These are phyloP conservation scores for Drosophila santomea DNA, from an alignment of 1,140 invertebrate species.

Conservation along the genomic window DNA sequence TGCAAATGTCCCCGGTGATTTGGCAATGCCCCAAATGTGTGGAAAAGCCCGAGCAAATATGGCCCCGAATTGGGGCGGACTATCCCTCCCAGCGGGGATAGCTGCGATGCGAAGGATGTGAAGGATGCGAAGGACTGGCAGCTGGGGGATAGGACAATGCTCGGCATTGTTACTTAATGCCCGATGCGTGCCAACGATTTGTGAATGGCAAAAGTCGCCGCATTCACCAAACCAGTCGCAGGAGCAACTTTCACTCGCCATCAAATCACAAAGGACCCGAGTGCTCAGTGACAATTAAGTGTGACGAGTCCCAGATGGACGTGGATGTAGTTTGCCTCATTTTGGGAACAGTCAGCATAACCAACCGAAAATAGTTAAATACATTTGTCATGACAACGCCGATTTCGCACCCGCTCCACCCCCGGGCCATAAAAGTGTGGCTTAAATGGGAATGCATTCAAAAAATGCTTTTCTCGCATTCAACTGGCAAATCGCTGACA, in stretches of 20 bases:
- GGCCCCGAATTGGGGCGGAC: constrained; percentile 41
- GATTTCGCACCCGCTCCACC: background rate
- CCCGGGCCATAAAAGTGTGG: constrained; percentile 6
- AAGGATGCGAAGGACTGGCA: background rate
- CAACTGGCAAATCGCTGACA: constrained; percentile 79
- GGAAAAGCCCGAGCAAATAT: constrained; percentile 49
- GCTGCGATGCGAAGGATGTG: constrained; percentile 38
- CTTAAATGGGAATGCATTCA: constrained; percentile 67
- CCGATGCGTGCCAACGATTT: constrained; percentile 72
- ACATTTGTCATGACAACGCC: constrained; percentile 80
- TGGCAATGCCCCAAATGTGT: constrained; percentile 62
- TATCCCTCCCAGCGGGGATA: constrained; percentile 23
- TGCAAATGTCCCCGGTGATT: constrained; percentile 49
- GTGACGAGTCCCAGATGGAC: constrained; percentile 72
- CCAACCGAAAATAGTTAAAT: constrained; percentile 77
- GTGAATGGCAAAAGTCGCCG: constrained; percentile 57
- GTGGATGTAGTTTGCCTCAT: constrained; percentile 26
- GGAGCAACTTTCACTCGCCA: constrained; percentile 38
- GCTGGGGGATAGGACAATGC: constrained; percentile 36
- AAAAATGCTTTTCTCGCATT: constrained; percentile 77
- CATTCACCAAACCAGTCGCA: constrained; percentile 23
- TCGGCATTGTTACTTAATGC: constrained; percentile 61
- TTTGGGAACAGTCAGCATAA: constrained; percentile 58
- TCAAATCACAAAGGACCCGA: constrained; percentile 42
- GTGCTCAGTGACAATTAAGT: constrained; percentile 79